phyloP scores from a whole-genome alignment of 2,888 invertebrate genomes.

The Drosophila mulleri region DNA sequence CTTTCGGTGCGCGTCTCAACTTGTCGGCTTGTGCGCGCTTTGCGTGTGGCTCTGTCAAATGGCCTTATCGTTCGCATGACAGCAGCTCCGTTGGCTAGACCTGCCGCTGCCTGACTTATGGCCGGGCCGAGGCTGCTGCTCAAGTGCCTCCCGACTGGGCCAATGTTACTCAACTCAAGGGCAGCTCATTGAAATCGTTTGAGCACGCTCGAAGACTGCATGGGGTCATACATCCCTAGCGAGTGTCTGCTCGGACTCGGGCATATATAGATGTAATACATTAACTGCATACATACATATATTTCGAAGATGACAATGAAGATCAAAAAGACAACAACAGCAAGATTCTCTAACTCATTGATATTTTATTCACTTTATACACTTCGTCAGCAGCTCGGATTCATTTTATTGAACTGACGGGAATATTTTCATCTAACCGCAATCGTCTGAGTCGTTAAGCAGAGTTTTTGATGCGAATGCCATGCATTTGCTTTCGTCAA shows the following conservation, averaged over 20 bases:
- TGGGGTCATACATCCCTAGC: constrained; percentile 34
- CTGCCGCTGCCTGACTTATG: constrained; percentile 37
- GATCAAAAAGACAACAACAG: too few relatives aligned
- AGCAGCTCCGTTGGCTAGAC: constrained; percentile 51
- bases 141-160: constrained; percentile 47
- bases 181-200: constrained; percentile 62
- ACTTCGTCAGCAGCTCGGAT: background rate
- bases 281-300: too few relatives aligned
- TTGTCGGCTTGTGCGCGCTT: constrained; percentile 51
- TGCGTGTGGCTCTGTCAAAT: constrained; percentile 57
- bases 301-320: too few relatives aligned
- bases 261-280: background rate
- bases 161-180: constrained; percentile 53
- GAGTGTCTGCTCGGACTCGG: background rate
- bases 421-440: background rate
- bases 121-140: constrained; percentile 32
- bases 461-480: background rate
- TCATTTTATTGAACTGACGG: background rate
- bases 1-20: constrained; percentile 46
- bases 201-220: constrained; percentile 36
- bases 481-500: background rate
- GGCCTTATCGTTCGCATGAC: constrained; percentile 70
- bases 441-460: background rate
- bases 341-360: too few relatives aligned
- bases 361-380: too few relatives aligned